Percentiles rank a stretch among this genome's conserved stretches.
These are phyloP conservation scores for Tetrapedia diversipes DNA, from an alignment of 2,888 invertebrate species.

Conservation along the genomic window DNA sequence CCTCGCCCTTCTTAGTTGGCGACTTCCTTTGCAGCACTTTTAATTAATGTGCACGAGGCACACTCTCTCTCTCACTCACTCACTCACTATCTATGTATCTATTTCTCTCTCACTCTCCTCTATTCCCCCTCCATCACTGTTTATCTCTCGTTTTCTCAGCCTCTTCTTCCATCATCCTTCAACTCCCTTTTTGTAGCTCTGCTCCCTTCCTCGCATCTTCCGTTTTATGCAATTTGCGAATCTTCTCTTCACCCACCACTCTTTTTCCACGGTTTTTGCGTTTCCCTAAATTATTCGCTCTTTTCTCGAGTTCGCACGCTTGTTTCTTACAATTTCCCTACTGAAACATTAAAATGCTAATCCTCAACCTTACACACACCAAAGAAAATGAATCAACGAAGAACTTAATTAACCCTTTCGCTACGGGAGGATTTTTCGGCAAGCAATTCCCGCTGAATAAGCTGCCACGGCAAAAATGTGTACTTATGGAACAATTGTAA, in stretches of 20 bases:
- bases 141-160: background rate
- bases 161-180: constrained; percentile 9
- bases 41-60: constrained; percentile 65
- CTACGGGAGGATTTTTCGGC: too few species aligned
- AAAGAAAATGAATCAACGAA: too few species aligned
- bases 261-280: background rate
- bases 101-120: background rate
- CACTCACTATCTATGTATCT: too few species aligned
- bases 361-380: too few species aligned
- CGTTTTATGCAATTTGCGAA: constrained; percentile 9
- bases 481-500: too few species aligned
- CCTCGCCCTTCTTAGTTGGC: constrained; percentile 78
- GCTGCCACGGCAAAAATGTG: too few species aligned
- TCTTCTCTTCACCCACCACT: background rate
- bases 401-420: too few species aligned
- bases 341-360: too few species aligned
- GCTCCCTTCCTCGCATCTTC: background rate
- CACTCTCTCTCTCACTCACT: constrained; percentile 16
- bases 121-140: background rate
- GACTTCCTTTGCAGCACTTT: constrained; percentile 76
- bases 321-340: too few species aligned
- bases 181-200: background rate
- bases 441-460: too few species aligned
- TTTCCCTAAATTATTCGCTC: background rate
- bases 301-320: background rate